Percentiles rank a stretch among this genome's conserved stretches.
Conservation (phyloP, 2,797 vertebrate genomes). For the Chloroceryle amazona region DNA sequence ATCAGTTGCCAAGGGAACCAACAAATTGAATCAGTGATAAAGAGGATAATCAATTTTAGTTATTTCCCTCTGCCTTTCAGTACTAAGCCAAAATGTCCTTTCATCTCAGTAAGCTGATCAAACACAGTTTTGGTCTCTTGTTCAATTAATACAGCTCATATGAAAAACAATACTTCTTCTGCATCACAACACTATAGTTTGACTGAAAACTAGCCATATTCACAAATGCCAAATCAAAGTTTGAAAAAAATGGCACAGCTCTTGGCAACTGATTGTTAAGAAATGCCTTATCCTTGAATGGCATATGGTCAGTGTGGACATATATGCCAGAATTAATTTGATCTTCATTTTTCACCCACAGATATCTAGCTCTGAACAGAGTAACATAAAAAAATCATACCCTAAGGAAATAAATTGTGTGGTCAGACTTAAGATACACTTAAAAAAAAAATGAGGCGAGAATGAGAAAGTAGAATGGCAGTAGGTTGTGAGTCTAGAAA, state of each 20-base stretch:
- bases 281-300: background rate
- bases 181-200: background rate
- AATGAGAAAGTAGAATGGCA: background rate
- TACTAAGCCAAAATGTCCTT: constrained; percentile 40
- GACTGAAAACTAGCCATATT: background rate
- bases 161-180: background rate
- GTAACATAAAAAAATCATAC: background rate
- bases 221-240: background rate
- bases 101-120: constrained; percentile 39
- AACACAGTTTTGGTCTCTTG: background rate
- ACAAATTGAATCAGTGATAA: constrained; percentile 56
- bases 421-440: background rate
- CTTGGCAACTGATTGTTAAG: background rate
- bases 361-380: background rate
- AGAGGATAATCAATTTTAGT: constrained; percentile 64
- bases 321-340: background rate
- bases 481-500: background rate
- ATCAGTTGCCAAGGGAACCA: constrained; percentile 74
- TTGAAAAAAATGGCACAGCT: background rate
- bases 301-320: background rate
- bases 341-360: background rate
- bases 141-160: background rate
- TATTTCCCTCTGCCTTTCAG: constrained; percentile 49
- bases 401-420: background rate
- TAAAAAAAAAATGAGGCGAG: background rate